Percentiles rank a stretch among this genome's conserved stretches.
phyloP scores from a whole-genome alignment of 2,113 vertebrate species.

The Apaloderma vittatum region DNA sequence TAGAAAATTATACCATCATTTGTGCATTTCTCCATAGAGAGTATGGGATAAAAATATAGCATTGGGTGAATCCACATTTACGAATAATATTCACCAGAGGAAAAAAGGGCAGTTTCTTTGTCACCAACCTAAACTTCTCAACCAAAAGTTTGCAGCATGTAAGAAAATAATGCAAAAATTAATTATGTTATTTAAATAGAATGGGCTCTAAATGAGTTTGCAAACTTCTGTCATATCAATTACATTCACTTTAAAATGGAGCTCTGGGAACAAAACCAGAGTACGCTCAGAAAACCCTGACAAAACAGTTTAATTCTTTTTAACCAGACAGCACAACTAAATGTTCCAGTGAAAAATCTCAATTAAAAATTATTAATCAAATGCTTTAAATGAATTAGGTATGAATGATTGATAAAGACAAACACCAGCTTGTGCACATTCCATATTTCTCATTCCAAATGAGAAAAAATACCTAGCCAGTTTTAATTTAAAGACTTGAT shows the following conservation, averaged over 20 bases:
- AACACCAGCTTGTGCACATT: background rate
- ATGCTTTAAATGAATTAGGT: background rate
- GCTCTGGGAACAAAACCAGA: background rate
- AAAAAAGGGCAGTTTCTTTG: background rate
- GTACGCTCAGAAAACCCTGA: background rate
- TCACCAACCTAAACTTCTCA: background rate
- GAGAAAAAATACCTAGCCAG: background rate
- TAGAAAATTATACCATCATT: background rate
- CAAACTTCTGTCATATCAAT: background rate
- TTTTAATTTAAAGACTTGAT: slow-evolving; percentile 7
- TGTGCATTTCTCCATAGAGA: background rate
- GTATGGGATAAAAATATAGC: background rate
- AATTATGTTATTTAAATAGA: background rate
- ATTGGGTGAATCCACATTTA: background rate
- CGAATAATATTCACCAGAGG: background rate
- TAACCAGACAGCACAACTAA: background rate
- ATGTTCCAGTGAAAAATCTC: background rate
- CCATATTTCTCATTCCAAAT: background rate
- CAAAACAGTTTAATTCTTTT: background rate
- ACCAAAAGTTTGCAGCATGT: background rate
- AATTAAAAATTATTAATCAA: background rate
- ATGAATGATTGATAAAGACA: background rate
- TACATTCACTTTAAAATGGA: background rate
- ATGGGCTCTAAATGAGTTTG: background rate
- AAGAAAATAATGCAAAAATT: background rate